Conservation (phyloP, 1,140 invertebrate genomes). For the Cardiocondyla obscurior region DNA sequence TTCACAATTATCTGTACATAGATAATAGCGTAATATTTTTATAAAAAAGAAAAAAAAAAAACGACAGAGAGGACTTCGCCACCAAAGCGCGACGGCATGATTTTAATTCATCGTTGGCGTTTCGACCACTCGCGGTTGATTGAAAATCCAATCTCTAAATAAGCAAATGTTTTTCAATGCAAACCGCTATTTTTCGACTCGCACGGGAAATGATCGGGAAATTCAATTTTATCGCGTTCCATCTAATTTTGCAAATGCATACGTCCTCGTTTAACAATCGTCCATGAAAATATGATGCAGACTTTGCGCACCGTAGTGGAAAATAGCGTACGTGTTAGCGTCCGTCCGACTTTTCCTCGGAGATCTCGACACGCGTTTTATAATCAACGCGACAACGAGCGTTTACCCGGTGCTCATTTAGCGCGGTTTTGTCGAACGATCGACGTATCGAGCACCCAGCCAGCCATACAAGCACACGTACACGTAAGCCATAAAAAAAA, state of each 20-base stretch:
- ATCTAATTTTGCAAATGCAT: constrained; percentile 31
- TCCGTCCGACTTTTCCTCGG: constrained; percentile 55
- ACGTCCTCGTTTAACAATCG: constrained; percentile 54
- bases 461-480: constrained; percentile 58
- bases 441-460: constrained; percentile 59
- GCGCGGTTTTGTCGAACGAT: constrained; percentile 56
- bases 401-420: constrained; percentile 61
- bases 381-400: constrained; percentile 40
- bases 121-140: not conserved
- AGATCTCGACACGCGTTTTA: constrained; percentile 51
- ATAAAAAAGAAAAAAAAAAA: constrained; percentile 68
- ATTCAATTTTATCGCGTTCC: constrained; percentile 20
- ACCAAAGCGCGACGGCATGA: constrained; percentile 1
- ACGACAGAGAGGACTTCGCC: not conserved
- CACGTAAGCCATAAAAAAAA: constrained; percentile 57
- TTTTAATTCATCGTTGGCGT: constrained; percentile 13
- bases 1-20: constrained; percentile 60
- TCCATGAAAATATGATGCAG: constrained; percentile 38
- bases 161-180: not conserved
- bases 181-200: constrained; percentile 38
- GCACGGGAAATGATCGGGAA: constrained; percentile 7
- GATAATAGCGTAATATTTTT: constrained; percentile 65
- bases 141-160: constrained; percentile 14
- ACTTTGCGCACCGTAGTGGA: constrained; percentile 2
- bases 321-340: constrained; percentile 48